These are phyloP conservation scores for Myotis yumanensis DNA, from an alignment of 2,113 vertebrate genomes.

Conservation along the genomic window DNA sequence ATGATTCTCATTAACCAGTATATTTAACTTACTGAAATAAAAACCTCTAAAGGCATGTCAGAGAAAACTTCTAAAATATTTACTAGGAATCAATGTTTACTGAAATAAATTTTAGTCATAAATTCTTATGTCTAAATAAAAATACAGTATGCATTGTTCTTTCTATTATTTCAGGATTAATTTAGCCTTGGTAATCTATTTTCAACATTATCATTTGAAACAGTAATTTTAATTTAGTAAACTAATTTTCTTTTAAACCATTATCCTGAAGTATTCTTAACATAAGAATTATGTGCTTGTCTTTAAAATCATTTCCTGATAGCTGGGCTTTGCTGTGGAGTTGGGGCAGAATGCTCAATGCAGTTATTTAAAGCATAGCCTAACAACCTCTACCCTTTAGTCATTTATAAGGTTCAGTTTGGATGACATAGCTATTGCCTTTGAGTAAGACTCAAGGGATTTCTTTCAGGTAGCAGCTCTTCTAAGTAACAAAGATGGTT, in stretches of 20 bases:
- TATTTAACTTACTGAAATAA: conserved; percentile 30
- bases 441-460: conserved; percentile 41
- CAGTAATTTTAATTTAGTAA: conserved; percentile 20
- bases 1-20: background rate
- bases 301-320: conserved; percentile 12
- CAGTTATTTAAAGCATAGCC: conserved; percentile 39
- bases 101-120: conserved; percentile 25
- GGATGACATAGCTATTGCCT: conserved; percentile 23
- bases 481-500: conserved; percentile 10
- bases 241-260: conserved; percentile 35
- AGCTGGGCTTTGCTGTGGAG: background rate
- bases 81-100: conserved; percentile 15
- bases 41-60: background rate
- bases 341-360: background rate
- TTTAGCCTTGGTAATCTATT: conserved; percentile 24
- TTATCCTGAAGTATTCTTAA: background rate
- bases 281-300: background rate
- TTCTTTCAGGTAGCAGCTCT: background rate
- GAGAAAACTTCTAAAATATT: conserved; percentile 32
- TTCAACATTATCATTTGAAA: conserved; percentile 49
- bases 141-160: background rate
- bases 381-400: background rate
- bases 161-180: conserved; percentile 39
- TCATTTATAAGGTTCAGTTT: conserved; percentile 50
- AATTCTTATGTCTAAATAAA: conserved; percentile 25